These are phyloP conservation scores for Emys orbicularis DNA, from an alignment of 2,797 vertebrate species.

Conservation along the genomic window DNA sequence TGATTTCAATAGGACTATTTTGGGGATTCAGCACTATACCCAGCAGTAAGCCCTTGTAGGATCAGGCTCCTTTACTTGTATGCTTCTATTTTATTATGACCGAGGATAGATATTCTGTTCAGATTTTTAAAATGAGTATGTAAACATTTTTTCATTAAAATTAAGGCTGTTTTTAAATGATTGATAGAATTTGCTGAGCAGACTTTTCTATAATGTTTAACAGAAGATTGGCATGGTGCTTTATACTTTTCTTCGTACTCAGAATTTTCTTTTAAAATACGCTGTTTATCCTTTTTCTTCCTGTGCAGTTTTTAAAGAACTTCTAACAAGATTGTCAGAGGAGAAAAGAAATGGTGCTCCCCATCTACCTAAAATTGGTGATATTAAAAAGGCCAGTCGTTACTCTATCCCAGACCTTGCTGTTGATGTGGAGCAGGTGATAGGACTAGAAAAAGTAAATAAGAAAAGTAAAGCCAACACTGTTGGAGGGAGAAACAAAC, in stretches of 20 bases:
- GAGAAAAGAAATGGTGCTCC: slow-evolving; percentile 96
- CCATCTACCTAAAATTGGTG: slow-evolving; percentile 98
- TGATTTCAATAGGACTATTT: background rate
- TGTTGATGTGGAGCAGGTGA: slow-evolving; percentile 97
- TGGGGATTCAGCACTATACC: background rate
- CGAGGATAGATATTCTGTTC: background rate
- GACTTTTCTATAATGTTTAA: background rate
- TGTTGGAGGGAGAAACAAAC: slow-evolving; percentile 96
- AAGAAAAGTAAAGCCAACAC: slow-evolving; percentile 97
- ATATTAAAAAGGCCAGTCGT: slow-evolving; percentile 97
- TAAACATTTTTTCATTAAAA: background rate
- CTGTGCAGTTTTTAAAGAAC: slow-evolving; percentile 95
- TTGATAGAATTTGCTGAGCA: background rate
- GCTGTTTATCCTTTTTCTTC: slow-evolving; percentile 2
- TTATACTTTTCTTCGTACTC: background rate
- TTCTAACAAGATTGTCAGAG: slow-evolving; percentile 93
- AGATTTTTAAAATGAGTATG: background rate
- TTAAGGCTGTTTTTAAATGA: background rate
- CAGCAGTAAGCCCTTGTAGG: background rate
- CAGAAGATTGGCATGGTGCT: background rate
- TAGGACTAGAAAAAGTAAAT: slow-evolving; percentile 96
- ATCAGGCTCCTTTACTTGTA: background rate
- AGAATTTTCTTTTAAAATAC: background rate
- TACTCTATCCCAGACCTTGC: slow-evolving; percentile 98
- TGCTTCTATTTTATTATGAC: background rate